Evolutionary conservation across 2,888 invertebrate species (phyloP).

Genomic region (Rhopalosiphum nymphaeae): DNA sequence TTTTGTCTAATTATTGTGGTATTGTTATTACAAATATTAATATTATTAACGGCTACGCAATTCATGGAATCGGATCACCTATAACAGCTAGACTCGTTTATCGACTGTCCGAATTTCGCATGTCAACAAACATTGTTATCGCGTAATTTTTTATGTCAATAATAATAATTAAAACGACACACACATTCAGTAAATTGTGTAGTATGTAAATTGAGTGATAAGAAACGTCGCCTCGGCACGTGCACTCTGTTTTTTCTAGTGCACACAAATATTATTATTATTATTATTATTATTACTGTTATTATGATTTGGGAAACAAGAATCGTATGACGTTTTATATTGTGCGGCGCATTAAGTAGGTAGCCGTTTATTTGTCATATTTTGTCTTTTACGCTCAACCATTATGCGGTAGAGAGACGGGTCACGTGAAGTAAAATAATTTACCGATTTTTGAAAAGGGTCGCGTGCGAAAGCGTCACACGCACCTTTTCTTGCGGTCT

Average conservation of each 20-base stretch:
- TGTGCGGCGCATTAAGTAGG: not conserved
- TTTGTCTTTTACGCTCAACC: not conserved
- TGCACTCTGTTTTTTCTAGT: not conserved
- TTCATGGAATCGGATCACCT: not conserved
- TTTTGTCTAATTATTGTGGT: not conserved
- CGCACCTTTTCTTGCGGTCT: not conserved
- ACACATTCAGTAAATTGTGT: not conserved
- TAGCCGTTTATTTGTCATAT: not conserved
- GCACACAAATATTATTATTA: not conserved
- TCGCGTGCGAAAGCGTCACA: not conserved
- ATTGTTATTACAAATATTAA: not conserved
- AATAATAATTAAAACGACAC: not conserved
- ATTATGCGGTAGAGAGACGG: not conserved
- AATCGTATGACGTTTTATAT: not conserved
- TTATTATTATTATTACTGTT: not conserved
- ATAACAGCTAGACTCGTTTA: not conserved
- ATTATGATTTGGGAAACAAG: not conserved
- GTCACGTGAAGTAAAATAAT: not conserved
- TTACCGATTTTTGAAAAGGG: conserved; percentile 3
- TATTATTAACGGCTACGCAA: not conserved
- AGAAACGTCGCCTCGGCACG: not conserved
- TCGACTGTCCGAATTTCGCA: not conserved
- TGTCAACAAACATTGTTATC: conserved; percentile 1
- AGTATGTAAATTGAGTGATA: not conserved
- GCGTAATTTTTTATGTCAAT: not conserved